Percentiles rank a stretch among this genome's conserved stretches.
These are phyloP conservation scores for Mus spretus DNA, from an alignment of 2,797 vertebrate species.

Conservation along the genomic window DNA sequence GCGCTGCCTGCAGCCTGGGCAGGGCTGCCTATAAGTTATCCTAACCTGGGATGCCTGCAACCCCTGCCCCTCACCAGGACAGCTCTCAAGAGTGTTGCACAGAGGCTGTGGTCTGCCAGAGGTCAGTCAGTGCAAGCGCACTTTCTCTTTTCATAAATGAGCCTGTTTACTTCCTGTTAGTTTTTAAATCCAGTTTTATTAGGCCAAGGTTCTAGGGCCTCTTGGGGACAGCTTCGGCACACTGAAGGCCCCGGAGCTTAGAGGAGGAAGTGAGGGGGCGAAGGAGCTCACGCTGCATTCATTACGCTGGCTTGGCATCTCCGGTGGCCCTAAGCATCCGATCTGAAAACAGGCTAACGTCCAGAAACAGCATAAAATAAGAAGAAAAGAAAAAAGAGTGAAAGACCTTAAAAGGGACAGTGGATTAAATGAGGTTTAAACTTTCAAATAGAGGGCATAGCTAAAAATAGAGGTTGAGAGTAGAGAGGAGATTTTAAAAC, in stretches of 20 bases:
- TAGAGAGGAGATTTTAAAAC: conserved; percentile 78
- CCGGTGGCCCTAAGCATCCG: not conserved
- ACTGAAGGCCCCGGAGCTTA: fast-evolving
- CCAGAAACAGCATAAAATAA: conserved; percentile 37
- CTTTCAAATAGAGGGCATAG: conserved; percentile 44
- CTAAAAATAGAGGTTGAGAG: conserved; percentile 59
- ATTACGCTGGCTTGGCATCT: not conserved
- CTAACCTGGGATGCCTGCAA: not conserved
- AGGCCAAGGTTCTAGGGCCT: not conserved
- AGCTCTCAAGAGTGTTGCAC: not conserved
- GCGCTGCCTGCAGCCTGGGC: not conserved
- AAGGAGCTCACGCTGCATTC: not conserved
- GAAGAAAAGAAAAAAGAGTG: not conserved
- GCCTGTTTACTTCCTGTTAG: not conserved
- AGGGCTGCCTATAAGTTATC: not conserved
- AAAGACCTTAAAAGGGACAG: not conserved
- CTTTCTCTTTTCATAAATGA: conserved; percentile 31
- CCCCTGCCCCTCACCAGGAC: not conserved
- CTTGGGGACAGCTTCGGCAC: not conserved
- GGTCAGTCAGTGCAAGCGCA: not conserved
- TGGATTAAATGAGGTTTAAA: conserved; percentile 49
- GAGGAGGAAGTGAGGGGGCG: not conserved
- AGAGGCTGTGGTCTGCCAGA: not conserved
- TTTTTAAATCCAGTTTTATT: not conserved
- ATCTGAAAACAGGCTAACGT: conserved; percentile 32